Evolutionary conservation across 2,888 invertebrate species (phyloP).

Genomic region (Eumacrocentrus americanus): DNA sequence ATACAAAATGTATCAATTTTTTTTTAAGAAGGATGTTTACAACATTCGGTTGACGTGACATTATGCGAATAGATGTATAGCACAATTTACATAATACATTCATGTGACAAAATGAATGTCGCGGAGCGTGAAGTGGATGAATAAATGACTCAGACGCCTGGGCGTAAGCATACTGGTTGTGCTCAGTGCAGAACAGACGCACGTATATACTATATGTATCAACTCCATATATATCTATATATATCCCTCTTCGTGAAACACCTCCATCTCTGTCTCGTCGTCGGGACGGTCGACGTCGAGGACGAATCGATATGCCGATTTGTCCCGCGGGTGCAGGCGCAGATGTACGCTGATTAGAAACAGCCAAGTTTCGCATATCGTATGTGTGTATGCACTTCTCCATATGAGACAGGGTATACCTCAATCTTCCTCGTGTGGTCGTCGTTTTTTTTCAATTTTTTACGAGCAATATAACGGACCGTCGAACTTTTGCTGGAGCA

Average conservation of each 20-base stretch:
- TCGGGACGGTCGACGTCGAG: background rate
- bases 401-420: background rate
- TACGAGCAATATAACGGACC: constrained; percentile 14
- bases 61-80: background rate
- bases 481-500: constrained; percentile 17
- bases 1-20: no score
- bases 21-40: background rate
- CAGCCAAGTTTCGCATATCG: background rate
- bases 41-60: constrained; percentile 9
- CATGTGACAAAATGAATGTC: constrained; percentile 17
- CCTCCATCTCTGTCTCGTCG: background rate
- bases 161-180: background rate
- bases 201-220: background rate
- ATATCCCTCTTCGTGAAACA: background rate
- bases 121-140: constrained; percentile 11
- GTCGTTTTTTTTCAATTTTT: background rate
- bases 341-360: constrained; percentile 13
- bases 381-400: background rate
- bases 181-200: background rate
- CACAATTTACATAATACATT: constrained; percentile 7
- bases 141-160: constrained; percentile 14
- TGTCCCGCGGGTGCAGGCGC: constrained; percentile 10
- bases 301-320: constrained; percentile 4
- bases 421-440: background rate
- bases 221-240: background rate